These are phyloP conservation scores for Eupithecia inturbata DNA, from an alignment of 2,888 invertebrate species.

Conservation along the genomic window DNA sequence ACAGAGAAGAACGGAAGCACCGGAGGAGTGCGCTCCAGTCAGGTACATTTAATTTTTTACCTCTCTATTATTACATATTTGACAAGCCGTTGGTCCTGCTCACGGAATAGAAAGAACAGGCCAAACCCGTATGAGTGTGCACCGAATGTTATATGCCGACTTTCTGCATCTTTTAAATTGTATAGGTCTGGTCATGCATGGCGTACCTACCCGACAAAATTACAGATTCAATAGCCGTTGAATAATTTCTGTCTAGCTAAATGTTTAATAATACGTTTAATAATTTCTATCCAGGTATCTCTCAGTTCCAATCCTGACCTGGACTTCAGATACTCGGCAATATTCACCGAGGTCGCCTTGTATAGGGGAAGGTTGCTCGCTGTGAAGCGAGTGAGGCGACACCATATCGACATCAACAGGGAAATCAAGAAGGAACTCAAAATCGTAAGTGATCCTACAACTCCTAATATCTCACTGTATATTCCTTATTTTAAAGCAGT, in stretches of 20 bases:
- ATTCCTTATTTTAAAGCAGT: no score
- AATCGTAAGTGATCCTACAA: slow-evolving; percentile 84
- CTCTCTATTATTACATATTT: not conserved
- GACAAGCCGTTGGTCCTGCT: no score
- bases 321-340: slow-evolving; percentile 94
- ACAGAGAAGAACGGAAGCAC: slow-evolving; percentile 69
- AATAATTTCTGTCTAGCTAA: no score
- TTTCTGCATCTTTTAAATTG: no score
- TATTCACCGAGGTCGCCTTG: slow-evolving; percentile 95
- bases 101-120: no score
- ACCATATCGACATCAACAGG: slow-evolving; percentile 93
- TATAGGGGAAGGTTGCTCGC: slow-evolving; percentile 95
- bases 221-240: no score
- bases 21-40: slow-evolving; percentile 87
- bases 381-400: slow-evolving; percentile 92
- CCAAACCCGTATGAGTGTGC: no score
- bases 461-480: no score
- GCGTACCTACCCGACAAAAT: no score
- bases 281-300: slow-evolving; percentile 95
- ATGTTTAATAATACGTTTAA: no score
- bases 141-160: no score
- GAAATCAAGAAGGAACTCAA: slow-evolving; percentile 97
- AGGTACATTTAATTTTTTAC: not conserved
- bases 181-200: no score
- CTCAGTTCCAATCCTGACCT: slow-evolving; percentile 96